phyloP scores from a whole-genome alignment of 2,797 vertebrate species.

The Liasis olivaceus region DNA sequence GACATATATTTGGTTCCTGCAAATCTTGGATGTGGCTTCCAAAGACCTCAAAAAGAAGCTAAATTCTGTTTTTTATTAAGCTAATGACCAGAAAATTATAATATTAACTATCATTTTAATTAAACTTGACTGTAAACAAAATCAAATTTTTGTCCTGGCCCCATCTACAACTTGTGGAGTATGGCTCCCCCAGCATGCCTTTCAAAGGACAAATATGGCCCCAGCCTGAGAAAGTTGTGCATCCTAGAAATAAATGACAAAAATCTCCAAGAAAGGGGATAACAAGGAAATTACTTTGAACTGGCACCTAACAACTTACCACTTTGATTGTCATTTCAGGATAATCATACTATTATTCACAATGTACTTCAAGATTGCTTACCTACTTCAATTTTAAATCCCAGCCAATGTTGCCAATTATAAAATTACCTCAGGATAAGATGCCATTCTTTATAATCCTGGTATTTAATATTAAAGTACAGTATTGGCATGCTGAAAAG shows the following conservation, averaged over 20 bases:
- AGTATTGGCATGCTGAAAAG: not conserved
- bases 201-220: too few species aligned
- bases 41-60: not conserved
- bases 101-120: not conserved
- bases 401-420: not conserved
- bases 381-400: not conserved
- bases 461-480: not conserved
- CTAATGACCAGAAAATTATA: not conserved
- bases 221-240: not conserved
- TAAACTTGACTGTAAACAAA: not conserved
- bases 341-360: not conserved
- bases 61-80: not conserved
- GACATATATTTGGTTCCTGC: not conserved
- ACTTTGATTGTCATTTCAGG: not conserved
- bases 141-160: not conserved
- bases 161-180: not conserved
- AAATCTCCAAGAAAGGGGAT: not conserved
- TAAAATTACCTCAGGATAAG: not conserved
- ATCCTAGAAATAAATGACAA: not conserved
- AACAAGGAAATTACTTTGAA: constrained; percentile 9
- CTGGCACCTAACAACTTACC: not conserved
- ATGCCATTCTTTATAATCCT: not conserved
- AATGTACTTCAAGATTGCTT: not conserved
- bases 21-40: not conserved
- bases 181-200: too few species aligned